phyloP scores from a whole-genome alignment of 1,140 invertebrate genomes.

The Camponotus pennsylvanicus region DNA sequence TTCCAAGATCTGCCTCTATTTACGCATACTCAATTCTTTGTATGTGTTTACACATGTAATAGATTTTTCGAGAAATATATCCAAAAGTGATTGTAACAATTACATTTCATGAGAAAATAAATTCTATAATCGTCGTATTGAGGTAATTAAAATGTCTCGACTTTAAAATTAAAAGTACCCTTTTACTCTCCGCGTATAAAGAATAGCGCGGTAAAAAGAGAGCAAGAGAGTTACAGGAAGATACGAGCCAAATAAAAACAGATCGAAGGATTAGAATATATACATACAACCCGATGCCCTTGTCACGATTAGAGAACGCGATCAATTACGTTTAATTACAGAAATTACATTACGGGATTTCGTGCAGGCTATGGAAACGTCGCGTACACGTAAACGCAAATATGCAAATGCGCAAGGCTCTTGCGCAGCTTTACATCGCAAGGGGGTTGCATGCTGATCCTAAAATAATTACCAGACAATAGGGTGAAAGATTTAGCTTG shows the following conservation, averaged over 20 bases:
- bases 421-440: conserved; percentile 27
- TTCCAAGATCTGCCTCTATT: conserved; percentile 35
- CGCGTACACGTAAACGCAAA: conserved; percentile 30
- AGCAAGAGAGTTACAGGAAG: background rate
- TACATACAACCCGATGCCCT: conserved; percentile 11
- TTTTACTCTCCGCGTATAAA: background rate
- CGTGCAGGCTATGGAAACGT: conserved; percentile 16
- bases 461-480: conserved; percentile 41
- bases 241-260: conserved; percentile 3
- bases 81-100: background rate
- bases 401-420: conserved; percentile 45
- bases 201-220: background rate
- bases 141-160: background rate
- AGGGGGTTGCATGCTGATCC: conserved; percentile 14
- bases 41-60: too few species aligned
- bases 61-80: background rate
- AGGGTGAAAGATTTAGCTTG: conserved; percentile 36
- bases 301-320: conserved; percentile 40
- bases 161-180: background rate
- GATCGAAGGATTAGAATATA: conserved; percentile 39
- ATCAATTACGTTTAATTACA: conserved; percentile 53
- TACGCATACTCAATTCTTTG: background rate
- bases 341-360: conserved; percentile 43
- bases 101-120: background rate
- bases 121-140: conserved; percentile 5